Evolutionary conservation across 2,113 vertebrate species (phyloP).

Genomic region (Thoracochromis brauschi): DNA sequence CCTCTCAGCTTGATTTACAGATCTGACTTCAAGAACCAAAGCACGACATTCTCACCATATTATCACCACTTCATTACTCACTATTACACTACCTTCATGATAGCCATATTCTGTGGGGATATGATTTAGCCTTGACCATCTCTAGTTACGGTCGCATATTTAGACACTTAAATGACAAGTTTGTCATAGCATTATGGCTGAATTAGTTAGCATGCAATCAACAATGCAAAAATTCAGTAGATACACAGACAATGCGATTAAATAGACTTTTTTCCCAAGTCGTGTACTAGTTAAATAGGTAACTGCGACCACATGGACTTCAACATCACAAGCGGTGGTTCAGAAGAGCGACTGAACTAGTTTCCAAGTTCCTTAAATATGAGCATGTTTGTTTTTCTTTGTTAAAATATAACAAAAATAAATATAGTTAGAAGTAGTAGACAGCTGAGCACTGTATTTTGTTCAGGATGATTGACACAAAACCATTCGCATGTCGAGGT

Average conservation of each 20-base stretch:
- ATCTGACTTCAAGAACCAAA: not conserved
- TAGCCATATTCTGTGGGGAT: not conserved
- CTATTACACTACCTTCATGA: not conserved
- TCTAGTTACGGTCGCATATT: not conserved
- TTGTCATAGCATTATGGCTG: not conserved
- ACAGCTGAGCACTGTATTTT: not conserved
- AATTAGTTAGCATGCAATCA: not conserved
- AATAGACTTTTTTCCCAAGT: not conserved
- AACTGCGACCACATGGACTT: not conserved
- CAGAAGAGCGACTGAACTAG: not conserved
- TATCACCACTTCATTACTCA: conserved; percentile 7
- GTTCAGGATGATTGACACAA: conserved; percentile 10
- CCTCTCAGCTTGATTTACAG: conserved; percentile 21
- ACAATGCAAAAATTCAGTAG: not conserved
- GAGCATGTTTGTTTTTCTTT: not conserved
- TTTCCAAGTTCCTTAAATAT: not conserved
- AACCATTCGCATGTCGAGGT: not conserved
- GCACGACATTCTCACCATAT: not conserved
- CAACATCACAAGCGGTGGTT: not conserved
- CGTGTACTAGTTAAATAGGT: not conserved
- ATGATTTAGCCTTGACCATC: not conserved
- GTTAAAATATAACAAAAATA: not conserved
- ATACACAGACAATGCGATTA: not conserved
- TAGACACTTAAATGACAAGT: not conserved
- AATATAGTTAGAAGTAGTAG: not conserved